These are phyloP conservation scores for Sparidentex hasta DNA, from an alignment of 2,797 vertebrate genomes.

Conservation along the genomic window DNA sequence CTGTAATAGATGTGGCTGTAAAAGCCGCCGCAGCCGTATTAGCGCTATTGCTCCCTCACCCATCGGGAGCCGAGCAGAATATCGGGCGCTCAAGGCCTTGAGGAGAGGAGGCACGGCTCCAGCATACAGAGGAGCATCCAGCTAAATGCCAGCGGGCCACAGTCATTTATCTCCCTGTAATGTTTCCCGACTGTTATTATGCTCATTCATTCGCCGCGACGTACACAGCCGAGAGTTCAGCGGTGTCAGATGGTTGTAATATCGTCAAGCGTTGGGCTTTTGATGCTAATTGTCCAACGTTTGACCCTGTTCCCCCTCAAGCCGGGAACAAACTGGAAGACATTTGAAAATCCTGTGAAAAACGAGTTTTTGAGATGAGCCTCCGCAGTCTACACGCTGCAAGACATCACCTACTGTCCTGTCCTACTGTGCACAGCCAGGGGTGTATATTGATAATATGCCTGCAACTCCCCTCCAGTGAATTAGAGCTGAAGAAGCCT, in stretches of 20 bases:
- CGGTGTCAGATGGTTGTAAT: slow-evolving; percentile 56
- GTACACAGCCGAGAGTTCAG: slow-evolving; percentile 54
- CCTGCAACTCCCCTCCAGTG: too few relatives aligned
- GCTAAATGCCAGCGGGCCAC: slow-evolving; percentile 68
- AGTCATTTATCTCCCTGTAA: slow-evolving; percentile 70
- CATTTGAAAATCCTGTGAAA: slow-evolving; percentile 9
- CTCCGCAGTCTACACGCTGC: not conserved
- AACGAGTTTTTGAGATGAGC: not conserved
- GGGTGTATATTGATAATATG: too few relatives aligned
- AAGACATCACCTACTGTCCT: not conserved
- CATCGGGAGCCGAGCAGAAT: slow-evolving; percentile 57
- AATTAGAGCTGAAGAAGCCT: too few relatives aligned
- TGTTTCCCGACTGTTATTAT: slow-evolving; percentile 69
- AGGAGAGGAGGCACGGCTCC: slow-evolving; percentile 60
- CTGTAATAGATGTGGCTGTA: slow-evolving; percentile 74
- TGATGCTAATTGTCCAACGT: slow-evolving; percentile 65
- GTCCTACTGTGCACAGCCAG: not conserved
- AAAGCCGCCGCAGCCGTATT: slow-evolving; percentile 60
- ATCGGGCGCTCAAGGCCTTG: slow-evolving; percentile 67
- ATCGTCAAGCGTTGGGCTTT: slow-evolving; percentile 45
- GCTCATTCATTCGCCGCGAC: slow-evolving; percentile 53
- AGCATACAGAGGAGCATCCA: slow-evolving; percentile 69
- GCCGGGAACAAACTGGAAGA: slow-evolving; percentile 7
- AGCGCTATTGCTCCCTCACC: slow-evolving; percentile 62
- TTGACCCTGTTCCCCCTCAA: slow-evolving; percentile 51